phyloP scores from a whole-genome alignment of 2,888 invertebrate species.

The Tetrapedia diversipes region DNA sequence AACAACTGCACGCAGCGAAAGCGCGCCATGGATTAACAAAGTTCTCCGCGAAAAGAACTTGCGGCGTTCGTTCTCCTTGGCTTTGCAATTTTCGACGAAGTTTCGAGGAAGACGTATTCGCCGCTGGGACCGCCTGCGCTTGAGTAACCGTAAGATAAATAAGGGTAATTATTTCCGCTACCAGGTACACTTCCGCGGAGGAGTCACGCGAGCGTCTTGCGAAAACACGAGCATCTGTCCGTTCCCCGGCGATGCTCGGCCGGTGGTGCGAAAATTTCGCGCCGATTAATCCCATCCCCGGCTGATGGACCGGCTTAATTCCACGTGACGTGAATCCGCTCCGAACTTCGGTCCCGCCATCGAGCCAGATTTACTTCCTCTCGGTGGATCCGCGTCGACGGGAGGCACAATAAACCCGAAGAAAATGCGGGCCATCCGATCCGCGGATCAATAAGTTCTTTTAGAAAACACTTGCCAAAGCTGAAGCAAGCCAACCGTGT shows the following conservation, averaged over 20 bases:
- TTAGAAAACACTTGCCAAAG: constrained; percentile 34
- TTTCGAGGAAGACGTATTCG: background rate
- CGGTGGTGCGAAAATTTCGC: constrained; percentile 1
- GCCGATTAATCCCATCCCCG: background rate
- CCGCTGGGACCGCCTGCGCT: background rate
- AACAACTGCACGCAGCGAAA: no score
- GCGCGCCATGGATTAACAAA: no score
- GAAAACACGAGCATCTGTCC: background rate
- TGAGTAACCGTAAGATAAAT: constrained; percentile 29
- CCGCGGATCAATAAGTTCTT: constrained; percentile 35
- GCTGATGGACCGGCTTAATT: background rate
- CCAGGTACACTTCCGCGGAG: constrained; percentile 26
- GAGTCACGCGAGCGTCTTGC: constrained; percentile 24
- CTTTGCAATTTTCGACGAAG: constrained; percentile 1
- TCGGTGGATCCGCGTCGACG: background rate
- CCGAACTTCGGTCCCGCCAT: background rate
- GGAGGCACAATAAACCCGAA: background rate
- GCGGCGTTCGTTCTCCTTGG: background rate
- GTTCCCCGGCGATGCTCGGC: background rate
- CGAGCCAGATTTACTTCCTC: background rate
- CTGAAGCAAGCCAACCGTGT: constrained; percentile 1
- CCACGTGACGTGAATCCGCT: background rate
- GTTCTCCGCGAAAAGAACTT: no score
- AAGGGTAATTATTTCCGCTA: constrained; percentile 53
- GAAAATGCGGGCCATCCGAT: background rate